phyloP scores from a whole-genome alignment of 2,797 vertebrate species.

The Silurus aristotelis region DNA sequence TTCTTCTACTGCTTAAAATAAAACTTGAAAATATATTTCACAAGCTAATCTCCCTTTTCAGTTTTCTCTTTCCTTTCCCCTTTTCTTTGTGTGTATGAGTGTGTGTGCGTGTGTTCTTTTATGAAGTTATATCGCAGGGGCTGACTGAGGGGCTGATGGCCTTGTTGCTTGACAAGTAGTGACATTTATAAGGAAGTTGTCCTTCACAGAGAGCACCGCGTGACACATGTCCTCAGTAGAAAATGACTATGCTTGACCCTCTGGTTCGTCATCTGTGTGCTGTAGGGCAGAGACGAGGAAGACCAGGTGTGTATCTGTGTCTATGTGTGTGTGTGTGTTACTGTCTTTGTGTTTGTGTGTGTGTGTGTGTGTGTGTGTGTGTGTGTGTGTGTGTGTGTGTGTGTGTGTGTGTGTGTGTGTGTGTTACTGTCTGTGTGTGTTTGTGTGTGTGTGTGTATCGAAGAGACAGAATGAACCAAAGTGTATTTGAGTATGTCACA shows the following conservation, averaged over 20 bases:
- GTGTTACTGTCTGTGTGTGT: too few relatives aligned
- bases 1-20: neutral
- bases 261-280: constrained; percentile 20
- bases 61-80: constrained; percentile 35
- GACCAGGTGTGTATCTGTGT: neutral
- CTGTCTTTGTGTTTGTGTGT: neutral
- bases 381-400: too few relatives aligned
- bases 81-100: constrained; percentile 42
- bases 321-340: neutral
- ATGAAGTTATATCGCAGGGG: constrained; percentile 35
- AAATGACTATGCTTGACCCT: constrained; percentile 31
- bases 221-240: constrained; percentile 40
- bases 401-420: neutral
- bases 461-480: constrained; percentile 14
- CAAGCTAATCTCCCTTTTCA: neutral
- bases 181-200: constrained; percentile 66
- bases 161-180: constrained; percentile 62
- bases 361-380: neutral
- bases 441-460: neutral
- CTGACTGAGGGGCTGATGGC: constrained; percentile 46
- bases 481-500: constrained; percentile 32
- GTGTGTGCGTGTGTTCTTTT: constrained; percentile 18
- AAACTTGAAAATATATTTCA: neutral
- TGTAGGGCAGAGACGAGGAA: neutral
- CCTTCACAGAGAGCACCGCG: constrained; percentile 66